Conservation (phyloP, 2,888 invertebrate genomes). For the Emmelina monodactyla region DNA sequence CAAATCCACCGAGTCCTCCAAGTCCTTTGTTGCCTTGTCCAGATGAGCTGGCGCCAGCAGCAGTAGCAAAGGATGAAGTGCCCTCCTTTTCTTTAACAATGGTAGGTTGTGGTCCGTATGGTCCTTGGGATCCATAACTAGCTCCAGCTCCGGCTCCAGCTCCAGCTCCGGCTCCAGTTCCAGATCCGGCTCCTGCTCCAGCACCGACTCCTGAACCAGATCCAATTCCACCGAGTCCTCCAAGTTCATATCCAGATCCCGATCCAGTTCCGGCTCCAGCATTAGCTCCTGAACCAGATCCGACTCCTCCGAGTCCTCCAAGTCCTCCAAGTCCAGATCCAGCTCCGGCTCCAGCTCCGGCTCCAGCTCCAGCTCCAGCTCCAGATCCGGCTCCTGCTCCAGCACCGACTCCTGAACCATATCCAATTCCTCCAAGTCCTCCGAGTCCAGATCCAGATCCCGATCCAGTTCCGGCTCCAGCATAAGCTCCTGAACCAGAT, state of each 20-base stretch:
- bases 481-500: background rate
- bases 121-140: background rate
- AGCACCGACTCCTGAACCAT: background rate
- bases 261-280: background rate
- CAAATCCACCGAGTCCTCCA: background rate
- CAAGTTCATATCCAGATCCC: background rate
- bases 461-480: background rate
- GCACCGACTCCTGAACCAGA: background rate
- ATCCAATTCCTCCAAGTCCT: background rate
- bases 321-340: background rate
- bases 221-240: background rate
- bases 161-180: background rate
- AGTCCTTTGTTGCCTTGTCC: background rate
- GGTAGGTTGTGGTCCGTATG: background rate
- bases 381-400: background rate
- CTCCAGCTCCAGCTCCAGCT: background rate
- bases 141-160: background rate
- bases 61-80: background rate
- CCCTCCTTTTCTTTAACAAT: too few relatives aligned
- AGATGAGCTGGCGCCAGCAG: background rate
- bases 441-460: background rate
- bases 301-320: background rate
- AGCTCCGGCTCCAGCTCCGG: background rate
- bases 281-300: background rate
- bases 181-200: background rate